Evolutionary conservation across 2,113 vertebrate species (phyloP).

Genomic region (Ardeotis arabs): DNA sequence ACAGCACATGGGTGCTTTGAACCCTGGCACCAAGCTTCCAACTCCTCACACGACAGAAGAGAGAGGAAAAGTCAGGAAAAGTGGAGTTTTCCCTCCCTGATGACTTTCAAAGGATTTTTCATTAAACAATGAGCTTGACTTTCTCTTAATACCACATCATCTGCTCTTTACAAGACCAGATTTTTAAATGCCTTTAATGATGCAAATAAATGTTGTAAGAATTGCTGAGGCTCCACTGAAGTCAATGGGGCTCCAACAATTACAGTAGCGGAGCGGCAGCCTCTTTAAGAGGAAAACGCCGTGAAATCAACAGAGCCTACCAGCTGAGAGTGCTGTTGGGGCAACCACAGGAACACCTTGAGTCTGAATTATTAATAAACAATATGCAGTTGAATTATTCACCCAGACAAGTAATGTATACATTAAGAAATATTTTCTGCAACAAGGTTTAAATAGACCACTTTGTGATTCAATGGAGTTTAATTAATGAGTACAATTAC

Average conservation of each 20-base stretch:
- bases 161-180: neutral
- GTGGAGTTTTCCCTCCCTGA: neutral
- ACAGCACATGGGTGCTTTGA: rapidly evolving
- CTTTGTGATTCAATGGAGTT: neutral
- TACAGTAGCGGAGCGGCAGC: neutral
- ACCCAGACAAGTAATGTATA: neutral
- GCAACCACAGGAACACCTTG: neutral
- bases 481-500: slow-evolving; percentile 22
- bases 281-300: neutral
- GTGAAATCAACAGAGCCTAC: neutral
- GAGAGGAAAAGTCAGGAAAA: neutral
- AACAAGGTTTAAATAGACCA: neutral
- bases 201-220: neutral
- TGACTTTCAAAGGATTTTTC: neutral
- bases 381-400: neutral
- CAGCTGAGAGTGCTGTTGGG: neutral
- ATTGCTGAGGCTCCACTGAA: neutral
- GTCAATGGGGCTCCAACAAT: neutral
- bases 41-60: neutral
- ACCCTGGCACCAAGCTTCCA: neutral
- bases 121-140: neutral
- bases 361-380: neutral
- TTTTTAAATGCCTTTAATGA: neutral
- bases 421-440: neutral
- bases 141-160: neutral